phyloP scores from a whole-genome alignment of 2,113 vertebrate genomes.

The Arothron firmamentum region DNA sequence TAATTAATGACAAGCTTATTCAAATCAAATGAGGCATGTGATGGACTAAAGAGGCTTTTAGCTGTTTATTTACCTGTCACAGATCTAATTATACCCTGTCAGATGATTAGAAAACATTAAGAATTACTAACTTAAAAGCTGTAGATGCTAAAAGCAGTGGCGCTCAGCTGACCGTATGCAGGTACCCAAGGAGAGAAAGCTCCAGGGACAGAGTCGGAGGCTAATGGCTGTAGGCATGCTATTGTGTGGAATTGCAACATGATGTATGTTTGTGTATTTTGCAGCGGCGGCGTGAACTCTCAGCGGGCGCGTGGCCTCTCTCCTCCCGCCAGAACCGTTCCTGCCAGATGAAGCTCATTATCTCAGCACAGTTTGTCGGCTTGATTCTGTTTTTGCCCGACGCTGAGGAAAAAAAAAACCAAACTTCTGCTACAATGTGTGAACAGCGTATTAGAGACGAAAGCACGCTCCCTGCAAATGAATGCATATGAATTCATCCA shows the following conservation, averaged over 20 bases:
- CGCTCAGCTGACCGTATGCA: conserved; percentile 18
- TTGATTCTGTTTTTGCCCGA: conserved; percentile 6
- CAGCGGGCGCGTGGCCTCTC: neutral
- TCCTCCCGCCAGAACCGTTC: conserved; percentile 1
- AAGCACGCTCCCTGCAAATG: neutral
- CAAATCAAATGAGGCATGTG: neutral
- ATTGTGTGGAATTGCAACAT: conserved; percentile 4
- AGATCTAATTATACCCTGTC: conserved; percentile 42
- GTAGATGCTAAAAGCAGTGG: conserved; percentile 20
- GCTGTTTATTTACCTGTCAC: conserved; percentile 28
- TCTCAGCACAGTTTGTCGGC: conserved; percentile 8
- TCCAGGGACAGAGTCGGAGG: conserved; percentile 11
- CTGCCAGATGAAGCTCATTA: conserved; percentile 39
- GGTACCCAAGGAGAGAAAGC: neutral
- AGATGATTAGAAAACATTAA: conserved; percentile 30
- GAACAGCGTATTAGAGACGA: conserved; percentile 1
- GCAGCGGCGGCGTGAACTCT: conserved; percentile 14
- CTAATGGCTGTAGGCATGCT: conserved; percentile 31
- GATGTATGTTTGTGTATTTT: conserved; percentile 32
- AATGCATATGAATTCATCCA: conserved; percentile 12
- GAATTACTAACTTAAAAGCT: conserved; percentile 22
- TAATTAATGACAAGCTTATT: conserved; percentile 1
- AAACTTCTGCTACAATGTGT: conserved; percentile 1
- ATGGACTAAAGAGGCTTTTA: conserved; percentile 4
- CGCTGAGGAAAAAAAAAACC: conserved; percentile 14